Evolutionary conservation across 2,888 invertebrate genomes (phyloP).

Genomic region (Laspeyria flexula): DNA sequence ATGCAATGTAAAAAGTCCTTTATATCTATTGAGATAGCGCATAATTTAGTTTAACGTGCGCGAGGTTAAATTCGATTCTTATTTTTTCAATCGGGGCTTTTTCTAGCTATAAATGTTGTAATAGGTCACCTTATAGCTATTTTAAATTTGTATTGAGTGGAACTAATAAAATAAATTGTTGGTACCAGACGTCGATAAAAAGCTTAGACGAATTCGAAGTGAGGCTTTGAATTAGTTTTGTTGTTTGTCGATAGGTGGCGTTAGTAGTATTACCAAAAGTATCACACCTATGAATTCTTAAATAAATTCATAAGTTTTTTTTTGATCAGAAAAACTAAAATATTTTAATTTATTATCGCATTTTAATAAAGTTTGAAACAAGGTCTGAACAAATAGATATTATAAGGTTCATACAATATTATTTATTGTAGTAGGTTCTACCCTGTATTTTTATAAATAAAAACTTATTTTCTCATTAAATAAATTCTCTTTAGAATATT

Average conservation of each 20-base stretch:
- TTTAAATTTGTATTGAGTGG: neutral
- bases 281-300: no score
- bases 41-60: constrained; percentile 10
- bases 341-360: no score
- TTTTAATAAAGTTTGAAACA: no score
- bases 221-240: constrained; percentile 10
- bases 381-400: no score
- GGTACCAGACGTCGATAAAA: no score
- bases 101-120: neutral
- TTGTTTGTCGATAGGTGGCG: constrained; percentile 33
- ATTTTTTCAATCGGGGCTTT: neutral
- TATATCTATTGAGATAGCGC: neutral
- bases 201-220: neutral
- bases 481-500: no score
- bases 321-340: no score
- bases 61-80: constrained; percentile 9
- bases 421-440: no score
- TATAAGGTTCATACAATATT: no score
- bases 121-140: neutral
- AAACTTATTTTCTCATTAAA: no score
- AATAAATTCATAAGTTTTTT: no score
- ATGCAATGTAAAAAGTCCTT: neutral
- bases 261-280: neutral
- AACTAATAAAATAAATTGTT: neutral
- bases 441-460: no score